phyloP scores from a whole-genome alignment of 1,140 invertebrate genomes.

The Galleria mellonella region DNA sequence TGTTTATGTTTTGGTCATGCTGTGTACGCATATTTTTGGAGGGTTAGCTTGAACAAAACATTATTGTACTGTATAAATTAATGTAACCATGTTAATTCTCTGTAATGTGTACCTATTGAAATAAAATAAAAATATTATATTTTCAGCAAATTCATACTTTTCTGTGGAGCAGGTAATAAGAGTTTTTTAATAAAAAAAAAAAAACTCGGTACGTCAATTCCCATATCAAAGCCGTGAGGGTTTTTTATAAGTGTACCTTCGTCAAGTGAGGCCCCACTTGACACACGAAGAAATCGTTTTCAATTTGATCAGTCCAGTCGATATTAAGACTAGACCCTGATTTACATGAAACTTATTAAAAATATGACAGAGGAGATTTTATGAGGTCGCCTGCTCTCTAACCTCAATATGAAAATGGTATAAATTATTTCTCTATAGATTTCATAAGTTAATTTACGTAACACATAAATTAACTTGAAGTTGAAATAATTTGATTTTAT shows the following conservation, averaged over 20 bases:
- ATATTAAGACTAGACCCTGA: slow-evolving; percentile 54
- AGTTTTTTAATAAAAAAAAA: slow-evolving; percentile 36
- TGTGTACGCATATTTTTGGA: no score
- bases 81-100: no score
- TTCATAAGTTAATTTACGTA: slow-evolving; percentile 14
- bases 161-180: no score
- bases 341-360: slow-evolving; percentile 70
- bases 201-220: slow-evolving; percentile 40
- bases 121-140: no score
- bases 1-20: no score
- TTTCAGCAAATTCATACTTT: no score
- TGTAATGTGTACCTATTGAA: no score
- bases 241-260: slow-evolving; percentile 55
- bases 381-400: slow-evolving; percentile 10
- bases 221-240: slow-evolving; percentile 45
- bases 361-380: slow-evolving; percentile 22
- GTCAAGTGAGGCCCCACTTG: slow-evolving; percentile 51
- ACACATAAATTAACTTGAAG: not conserved
- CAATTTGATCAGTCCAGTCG: slow-evolving; percentile 49
- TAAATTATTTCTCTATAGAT: slow-evolving; percentile 16
- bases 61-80: no score
- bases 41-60: no score
- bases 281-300: slow-evolving; percentile 48
- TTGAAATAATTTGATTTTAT: no score
- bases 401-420: slow-evolving; percentile 26